Evolutionary conservation across 2,797 vertebrate species (phyloP), one percentile per base, ranked within the genome.

Genomic region (Thripadectes ignobilis): DNA sequence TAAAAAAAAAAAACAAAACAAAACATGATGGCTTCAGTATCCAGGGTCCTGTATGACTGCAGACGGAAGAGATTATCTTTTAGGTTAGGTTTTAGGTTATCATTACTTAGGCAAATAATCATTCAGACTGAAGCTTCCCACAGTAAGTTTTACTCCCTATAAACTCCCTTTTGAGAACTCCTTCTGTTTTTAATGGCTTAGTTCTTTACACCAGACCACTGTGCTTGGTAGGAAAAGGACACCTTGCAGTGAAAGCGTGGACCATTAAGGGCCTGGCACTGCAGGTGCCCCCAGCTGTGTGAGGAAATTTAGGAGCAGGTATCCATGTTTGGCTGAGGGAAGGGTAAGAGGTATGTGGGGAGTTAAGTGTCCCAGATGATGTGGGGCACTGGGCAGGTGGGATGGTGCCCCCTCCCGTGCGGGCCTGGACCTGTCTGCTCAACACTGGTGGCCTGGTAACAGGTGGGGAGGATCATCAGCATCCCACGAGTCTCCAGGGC

Each of bases 391-490:
- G 30, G 4, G 9, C 1, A 12, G 5, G 4, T 11, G n/a, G 14
- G 27, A 3, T 2, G 0, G 9, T 65, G 18, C 8, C 30, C 11
- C 32, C 41, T n/a, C 32, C 8, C 18, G 11, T n/a, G 22, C 9
- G 6, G 41, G 22, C 6, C 41, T 45, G 30, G 15, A 30, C 23
- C 62, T 65, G 41, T 10, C 30, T 65, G 22, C 32, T 65, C 62
- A 23, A 6, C 12, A 24, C 8, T 65, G 41, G 14, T 16, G 32
- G 13, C 10, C 21, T 32, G 11, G 3, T 6, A 11, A 7, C 3
- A 2, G 7, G 2, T 0, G 1, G 4, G 3, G 3, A 8, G 8
- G 7, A 7, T 11, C 15, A 24, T 16, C 3, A 18, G 7, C 0
- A 0, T 14, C 15, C 52, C 32, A 27, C 36, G 27, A 63, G 17